Percentiles rank a stretch among this genome's conserved stretches.
Conservation (phyloP, 30 jellyfish, hydroid and myxozoan genomes). For the Cassiopea andromeda region DNA sequence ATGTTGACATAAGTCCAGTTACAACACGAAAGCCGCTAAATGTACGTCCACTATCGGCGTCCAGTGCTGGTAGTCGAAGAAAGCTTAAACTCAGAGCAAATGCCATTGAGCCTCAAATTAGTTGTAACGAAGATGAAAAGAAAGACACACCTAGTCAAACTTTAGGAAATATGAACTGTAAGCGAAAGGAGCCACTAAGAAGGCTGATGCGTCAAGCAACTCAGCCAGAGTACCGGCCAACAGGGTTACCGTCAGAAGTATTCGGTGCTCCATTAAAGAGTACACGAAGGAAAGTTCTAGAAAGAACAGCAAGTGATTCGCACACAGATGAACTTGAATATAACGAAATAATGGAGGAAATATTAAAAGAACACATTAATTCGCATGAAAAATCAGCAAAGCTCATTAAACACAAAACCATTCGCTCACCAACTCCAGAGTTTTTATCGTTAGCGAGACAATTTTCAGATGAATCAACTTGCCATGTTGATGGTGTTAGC, state of each 20-base stretch:
- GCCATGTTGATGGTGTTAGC: conserved; percentile 16
- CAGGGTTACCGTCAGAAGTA: conserved; percentile 74
- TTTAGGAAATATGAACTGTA: neutral
- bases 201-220: conserved; percentile 26
- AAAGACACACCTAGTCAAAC: neutral
- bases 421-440: conserved; percentile 67
- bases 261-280: conserved; percentile 52
- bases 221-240: conserved; percentile 20
- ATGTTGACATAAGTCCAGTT: conserved; percentile 70
- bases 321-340: conserved; percentile 72
- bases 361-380: conserved; percentile 37
- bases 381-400: neutral
- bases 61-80: conserved; percentile 29
- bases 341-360: conserved; percentile 71
- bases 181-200: conserved; percentile 33
- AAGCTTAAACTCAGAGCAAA: conserved; percentile 12
- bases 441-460: conserved; percentile 61
- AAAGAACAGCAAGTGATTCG: conserved; percentile 74
- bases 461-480: conserved; percentile 45
- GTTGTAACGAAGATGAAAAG: neutral
- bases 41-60: conserved; percentile 59
- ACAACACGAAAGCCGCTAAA: conserved; percentile 45
- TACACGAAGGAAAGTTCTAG: conserved; percentile 42
- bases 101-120: conserved; percentile 9
- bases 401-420: neutral